These are phyloP conservation scores for Pedionomus torquatus DNA, from an alignment of 2,113 vertebrate species.

Conservation along the genomic window DNA sequence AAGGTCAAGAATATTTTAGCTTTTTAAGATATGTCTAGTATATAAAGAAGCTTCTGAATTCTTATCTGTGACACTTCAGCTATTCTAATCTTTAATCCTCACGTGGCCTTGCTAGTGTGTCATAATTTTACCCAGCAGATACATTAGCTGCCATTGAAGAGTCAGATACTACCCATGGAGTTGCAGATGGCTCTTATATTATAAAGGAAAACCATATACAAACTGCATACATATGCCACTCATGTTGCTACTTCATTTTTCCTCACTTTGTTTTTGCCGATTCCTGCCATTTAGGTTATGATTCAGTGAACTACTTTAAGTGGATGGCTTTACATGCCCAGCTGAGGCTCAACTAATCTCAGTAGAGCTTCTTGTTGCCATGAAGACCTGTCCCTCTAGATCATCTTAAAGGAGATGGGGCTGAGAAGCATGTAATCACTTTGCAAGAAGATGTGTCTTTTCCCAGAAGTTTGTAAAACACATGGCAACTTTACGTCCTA, in stretches of 20 bases:
- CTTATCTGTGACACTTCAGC: neutral
- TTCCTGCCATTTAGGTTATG: neutral
- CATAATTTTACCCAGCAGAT: neutral
- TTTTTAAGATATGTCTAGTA: neutral
- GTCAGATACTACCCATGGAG: neutral
- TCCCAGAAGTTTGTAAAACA: neutral
- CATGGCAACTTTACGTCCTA: neutral
- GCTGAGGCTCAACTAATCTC: neutral
- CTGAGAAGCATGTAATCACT: neutral
- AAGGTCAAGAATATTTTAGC: neutral
- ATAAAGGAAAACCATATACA: neutral
- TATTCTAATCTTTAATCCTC: neutral
- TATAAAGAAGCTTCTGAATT: neutral
- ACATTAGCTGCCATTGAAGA: neutral
- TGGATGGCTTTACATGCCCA: accelerated
- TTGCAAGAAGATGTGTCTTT: neutral
- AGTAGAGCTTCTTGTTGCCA: neutral
- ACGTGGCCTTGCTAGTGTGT: neutral
- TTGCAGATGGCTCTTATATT: neutral
- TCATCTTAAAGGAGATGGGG: neutral
- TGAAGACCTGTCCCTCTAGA: neutral
- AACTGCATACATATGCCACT: neutral
- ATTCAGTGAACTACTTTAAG: neutral
- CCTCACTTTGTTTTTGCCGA: neutral
- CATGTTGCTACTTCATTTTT: neutral